phyloP scores from a whole-genome alignment of 2,113 vertebrate species.

The Rhadina sibilatrix region DNA sequence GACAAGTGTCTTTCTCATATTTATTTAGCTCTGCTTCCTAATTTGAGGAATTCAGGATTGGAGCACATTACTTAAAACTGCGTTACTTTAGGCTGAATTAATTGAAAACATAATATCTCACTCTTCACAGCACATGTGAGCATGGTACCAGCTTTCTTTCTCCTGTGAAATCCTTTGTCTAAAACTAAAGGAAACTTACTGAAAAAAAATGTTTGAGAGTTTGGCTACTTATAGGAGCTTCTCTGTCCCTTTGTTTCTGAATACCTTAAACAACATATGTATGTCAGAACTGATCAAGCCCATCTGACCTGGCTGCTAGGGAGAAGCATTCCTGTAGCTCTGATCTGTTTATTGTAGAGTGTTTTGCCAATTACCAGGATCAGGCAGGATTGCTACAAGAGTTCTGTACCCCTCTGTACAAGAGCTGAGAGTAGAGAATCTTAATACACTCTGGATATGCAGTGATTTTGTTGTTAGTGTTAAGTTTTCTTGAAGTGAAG shows the following conservation, averaged over 20 bases:
- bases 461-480: not conserved
- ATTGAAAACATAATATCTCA: constrained; percentile 4
- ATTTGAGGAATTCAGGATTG: not conserved
- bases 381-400: not conserved
- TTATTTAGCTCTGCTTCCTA: not conserved
- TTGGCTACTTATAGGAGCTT: not conserved
- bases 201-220: not conserved
- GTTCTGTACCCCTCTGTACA: not conserved
- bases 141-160: not conserved
- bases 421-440: not conserved
- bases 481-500: not conserved
- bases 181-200: not conserved
- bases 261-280: not conserved
- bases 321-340: not conserved
- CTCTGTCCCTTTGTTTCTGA: not conserved
- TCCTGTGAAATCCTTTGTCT: not conserved
- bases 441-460: not conserved
- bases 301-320: not conserved
- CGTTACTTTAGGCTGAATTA: not conserved
- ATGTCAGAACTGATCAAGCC: not conserved
- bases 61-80: not conserved
- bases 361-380: not conserved
- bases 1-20: not conserved
- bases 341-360: not conserved
- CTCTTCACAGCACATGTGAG: not conserved